Evolutionary conservation across 2,113 vertebrate genomes (phyloP).

Genomic region (Phocoena sinus): DNA sequence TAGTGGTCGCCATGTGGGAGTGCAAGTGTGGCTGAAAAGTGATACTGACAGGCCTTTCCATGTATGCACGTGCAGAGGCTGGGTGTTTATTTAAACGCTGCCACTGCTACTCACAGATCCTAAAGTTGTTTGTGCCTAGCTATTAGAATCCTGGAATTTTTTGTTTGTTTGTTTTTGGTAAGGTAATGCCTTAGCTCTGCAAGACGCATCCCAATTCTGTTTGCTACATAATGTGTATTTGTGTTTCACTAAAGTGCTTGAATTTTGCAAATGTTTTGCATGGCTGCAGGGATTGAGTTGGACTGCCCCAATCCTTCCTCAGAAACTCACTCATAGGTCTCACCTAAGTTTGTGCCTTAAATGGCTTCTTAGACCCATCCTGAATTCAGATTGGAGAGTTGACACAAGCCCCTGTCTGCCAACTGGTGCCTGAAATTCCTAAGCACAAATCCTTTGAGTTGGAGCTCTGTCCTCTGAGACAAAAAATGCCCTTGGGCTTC

Average conservation of each 20-base stretch:
- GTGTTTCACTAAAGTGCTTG: background rate
- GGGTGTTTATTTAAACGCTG: background rate
- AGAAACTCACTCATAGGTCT: background rate
- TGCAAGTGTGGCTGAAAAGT: constrained; percentile 34
- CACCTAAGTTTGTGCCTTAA: background rate
- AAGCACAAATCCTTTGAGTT: background rate
- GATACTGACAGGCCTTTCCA: background rate
- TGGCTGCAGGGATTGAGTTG: background rate
- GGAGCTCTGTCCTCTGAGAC: background rate
- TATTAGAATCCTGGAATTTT: background rate
- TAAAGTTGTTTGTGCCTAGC: background rate
- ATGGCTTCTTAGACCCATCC: background rate
- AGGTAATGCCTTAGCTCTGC: background rate
- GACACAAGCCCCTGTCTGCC: background rate
- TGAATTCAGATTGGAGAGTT: background rate
- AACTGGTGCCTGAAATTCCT: constrained; percentile 9
- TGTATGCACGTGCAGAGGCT: background rate
- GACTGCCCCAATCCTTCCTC: background rate
- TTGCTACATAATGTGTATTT: background rate
- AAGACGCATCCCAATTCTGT: background rate
- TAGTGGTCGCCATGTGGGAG: background rate
- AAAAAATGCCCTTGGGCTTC: background rate
- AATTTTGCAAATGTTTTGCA: background rate
- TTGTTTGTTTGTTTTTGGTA: background rate
- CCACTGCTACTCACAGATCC: background rate